These are phyloP conservation scores for Andrena dorsata DNA, from an alignment of 2,888 invertebrate genomes.

Conservation along the genomic window DNA sequence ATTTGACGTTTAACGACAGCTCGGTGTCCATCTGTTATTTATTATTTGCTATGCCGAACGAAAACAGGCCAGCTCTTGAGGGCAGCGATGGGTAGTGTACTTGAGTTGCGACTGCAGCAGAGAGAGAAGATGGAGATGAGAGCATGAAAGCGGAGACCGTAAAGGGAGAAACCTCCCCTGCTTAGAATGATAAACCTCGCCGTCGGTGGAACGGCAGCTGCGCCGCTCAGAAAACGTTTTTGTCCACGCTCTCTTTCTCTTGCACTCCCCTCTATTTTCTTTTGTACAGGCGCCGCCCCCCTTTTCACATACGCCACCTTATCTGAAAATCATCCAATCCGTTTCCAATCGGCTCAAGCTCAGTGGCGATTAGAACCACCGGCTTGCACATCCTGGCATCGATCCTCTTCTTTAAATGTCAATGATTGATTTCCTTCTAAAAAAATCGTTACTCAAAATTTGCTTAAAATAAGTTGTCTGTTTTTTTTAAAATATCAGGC, in stretches of 20 bases:
- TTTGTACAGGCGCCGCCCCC: conserved; percentile 14
- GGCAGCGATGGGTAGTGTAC: conserved; percentile 33
- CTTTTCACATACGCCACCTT: conserved; percentile 23
- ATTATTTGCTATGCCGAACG: conserved; percentile 10
- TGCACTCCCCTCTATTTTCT: conserved; percentile 23
- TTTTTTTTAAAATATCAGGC: no score
- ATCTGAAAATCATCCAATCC: conserved; percentile 32
- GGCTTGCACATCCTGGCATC: neutral
- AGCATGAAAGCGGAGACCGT: conserved; percentile 36
- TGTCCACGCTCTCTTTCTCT: conserved; percentile 49
- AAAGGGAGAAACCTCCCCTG: conserved; percentile 73
- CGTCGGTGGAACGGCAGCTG: conserved; percentile 69
- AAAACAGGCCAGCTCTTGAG: neutral
- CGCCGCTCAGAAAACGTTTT: conserved; percentile 62
- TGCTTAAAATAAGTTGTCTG: no score
- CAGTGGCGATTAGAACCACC: no score
- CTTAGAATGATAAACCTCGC: conserved; percentile 71
- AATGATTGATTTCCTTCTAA: neutral
- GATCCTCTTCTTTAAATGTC: neutral
- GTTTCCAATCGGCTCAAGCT: conserved; percentile 11
- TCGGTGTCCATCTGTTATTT: conserved; percentile 8
- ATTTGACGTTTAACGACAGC: neutral
- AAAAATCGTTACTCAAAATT: no score
- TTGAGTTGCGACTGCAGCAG: conserved; percentile 13
- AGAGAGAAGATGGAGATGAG: conserved; percentile 32